A percentile compares a stretch with the other conserved stretches of the same genome.
Conservation (phyloP, 2,888 invertebrate species). For the Eutolmus rufibarbis region DNA sequence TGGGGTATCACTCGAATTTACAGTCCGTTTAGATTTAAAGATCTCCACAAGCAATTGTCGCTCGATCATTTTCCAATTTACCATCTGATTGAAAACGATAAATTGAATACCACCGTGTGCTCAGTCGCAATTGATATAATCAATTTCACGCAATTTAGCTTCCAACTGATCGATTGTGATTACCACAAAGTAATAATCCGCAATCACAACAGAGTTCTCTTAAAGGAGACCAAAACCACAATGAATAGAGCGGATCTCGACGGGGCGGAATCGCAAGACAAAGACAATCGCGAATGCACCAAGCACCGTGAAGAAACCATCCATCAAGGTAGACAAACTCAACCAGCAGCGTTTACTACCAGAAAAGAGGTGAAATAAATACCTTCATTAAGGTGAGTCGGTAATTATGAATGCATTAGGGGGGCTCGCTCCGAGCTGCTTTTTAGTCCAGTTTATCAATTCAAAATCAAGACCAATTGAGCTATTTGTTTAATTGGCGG, state of each 20-base stretch:
- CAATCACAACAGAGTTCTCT: conserved; percentile 27
- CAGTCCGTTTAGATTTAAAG: not conserved
- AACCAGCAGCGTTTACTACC: not conserved
- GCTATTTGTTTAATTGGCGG: not conserved
- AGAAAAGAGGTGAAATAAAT: not conserved
- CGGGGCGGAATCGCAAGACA: not conserved
- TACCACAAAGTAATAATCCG: conserved; percentile 35
- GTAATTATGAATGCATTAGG: conserved; percentile 11
- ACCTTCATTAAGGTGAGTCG: not conserved
- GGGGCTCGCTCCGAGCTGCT: not conserved
- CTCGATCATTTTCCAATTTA: conserved; percentile 1
- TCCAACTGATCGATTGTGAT: conserved; percentile 39
- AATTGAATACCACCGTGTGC: conserved; percentile 1
- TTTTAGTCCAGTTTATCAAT: not conserved
- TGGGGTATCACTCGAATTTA: not conserved
- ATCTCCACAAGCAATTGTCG: not conserved
- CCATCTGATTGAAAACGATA: conserved; percentile 9
- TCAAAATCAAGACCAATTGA: not conserved
- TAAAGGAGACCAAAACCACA: conserved; percentile 1
- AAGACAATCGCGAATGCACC: not conserved
- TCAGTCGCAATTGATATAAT: conserved; percentile 23
- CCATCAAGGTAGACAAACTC: not conserved
- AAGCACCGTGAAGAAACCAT: not conserved
- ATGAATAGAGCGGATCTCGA: not conserved
- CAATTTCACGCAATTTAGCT: conserved; percentile 42